Percentiles rank a stretch among this genome's conserved stretches.
These are phyloP conservation scores for Sebastes hopkinsi DNA, from an alignment of 2,797 vertebrate genomes.

Conservation along the genomic window DNA sequence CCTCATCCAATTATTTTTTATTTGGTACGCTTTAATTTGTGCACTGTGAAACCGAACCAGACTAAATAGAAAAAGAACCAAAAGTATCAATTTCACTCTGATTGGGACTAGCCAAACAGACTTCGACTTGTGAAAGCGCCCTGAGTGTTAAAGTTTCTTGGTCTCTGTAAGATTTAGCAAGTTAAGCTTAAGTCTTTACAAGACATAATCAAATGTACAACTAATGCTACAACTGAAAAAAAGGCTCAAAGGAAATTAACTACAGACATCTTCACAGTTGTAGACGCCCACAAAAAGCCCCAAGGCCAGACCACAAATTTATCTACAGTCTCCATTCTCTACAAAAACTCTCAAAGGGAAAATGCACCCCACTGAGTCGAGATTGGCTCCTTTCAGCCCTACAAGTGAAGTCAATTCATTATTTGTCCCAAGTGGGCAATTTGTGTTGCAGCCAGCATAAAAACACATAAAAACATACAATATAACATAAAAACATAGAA, in stretches of 20 bases:
- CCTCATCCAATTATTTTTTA: no score
- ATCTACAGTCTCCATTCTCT: neutral
- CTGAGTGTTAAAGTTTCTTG: no score
- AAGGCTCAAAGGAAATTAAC: neutral
- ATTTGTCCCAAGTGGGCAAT: no score
- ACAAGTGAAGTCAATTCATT: neutral
- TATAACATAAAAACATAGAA: no score
- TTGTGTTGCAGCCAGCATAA: no score
- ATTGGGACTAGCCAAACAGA: no score
- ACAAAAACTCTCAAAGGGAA: neutral
- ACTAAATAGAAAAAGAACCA: no score
- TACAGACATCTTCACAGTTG: neutral
- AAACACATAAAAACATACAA: no score
- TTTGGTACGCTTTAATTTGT: no score
- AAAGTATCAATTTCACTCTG: no score
- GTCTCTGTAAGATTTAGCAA: no score
- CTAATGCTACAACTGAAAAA: neutral
- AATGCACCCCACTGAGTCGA: neutral
- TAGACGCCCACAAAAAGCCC: neutral
- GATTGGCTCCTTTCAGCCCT: no score
- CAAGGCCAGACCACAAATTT: neutral
- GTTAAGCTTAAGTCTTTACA: neutral
- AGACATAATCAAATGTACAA: neutral
- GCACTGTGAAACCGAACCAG: fast-evolving
- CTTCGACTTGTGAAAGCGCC: fast-evolving